Evolutionary conservation across 2,888 invertebrate species (phyloP), one percentile per base, ranked within the genome.

Genomic region (Epicampocera succincta): DNA sequence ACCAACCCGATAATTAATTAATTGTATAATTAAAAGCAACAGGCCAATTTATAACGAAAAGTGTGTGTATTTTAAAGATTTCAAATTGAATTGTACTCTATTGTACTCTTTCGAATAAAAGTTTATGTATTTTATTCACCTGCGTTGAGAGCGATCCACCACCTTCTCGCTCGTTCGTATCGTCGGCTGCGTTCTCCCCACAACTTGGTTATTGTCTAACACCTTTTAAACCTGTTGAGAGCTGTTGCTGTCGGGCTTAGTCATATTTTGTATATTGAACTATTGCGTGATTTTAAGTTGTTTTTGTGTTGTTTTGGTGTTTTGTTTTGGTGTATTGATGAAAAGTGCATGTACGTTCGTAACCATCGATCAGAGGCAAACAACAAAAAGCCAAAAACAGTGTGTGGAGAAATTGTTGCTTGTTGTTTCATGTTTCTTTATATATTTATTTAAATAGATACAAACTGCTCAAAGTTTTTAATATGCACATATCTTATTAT

Each of bases 231-330:
- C 66, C 66, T 78, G 71, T 71, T 69, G 68, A n/a, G 33, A 61
- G 42, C 46, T 76, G 33, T 52, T 60, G 60, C 21, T 25, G 63
- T 38, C 44, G 40, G 50, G 50, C 50, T 78, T 74, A 66, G 74
- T 74, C 71, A 82, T 78, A 33, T 63, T 74, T 72, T 50, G 52
- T 58, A 21, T 75, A 71, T 61, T 74, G 58, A 82, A 74, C 77
- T 74, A 46, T 82, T 82, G 82, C 82, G 71, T 82, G 82, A 66
- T 78, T 74, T 63, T 71, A 71, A 52, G 13, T 56, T 66, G 19
- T 48, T 66, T n/a, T 42, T 60, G 17, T 50, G 5, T n/a, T n/a
- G n/a, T n/a, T n/a, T n/a, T n/a, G n/a, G n/a, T n/a, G 40, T 25
- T 60, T 60, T 25, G 17, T 48, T 74, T 60, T 52, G 25, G 29